A percentile compares a stretch with the other conserved stretches of the same genome.
phyloP scores from a whole-genome alignment of 1,140 invertebrate genomes.

The Neoseiulus cucumeris region DNA sequence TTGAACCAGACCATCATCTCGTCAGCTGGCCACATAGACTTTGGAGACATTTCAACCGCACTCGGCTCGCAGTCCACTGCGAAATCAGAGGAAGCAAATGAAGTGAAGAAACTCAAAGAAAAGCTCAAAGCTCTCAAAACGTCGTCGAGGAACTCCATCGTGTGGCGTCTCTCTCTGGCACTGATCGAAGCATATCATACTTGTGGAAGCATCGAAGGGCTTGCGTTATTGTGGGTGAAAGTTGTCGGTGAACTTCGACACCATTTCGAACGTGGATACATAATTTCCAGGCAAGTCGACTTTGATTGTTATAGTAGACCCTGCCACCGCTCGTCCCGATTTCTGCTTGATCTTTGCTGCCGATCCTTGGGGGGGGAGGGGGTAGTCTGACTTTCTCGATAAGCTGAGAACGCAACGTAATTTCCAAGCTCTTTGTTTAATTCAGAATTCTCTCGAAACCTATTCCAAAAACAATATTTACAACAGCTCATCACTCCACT shows the following conservation, averaged over 20 bases:
- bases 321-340: too few species aligned
- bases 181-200: conserved; percentile 52
- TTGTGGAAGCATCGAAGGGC: conserved; percentile 49
- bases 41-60: background rate
- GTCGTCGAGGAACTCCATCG: conserved; percentile 28
- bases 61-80: background rate
- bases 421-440: too few species aligned
- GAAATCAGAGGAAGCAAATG: background rate
- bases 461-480: too few species aligned
- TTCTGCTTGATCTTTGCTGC: too few species aligned
- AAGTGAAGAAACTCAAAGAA: background rate
- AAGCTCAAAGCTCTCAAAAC: background rate
- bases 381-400: too few species aligned
- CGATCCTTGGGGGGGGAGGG: too few species aligned
- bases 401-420: too few species aligned
- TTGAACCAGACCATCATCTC: background rate
- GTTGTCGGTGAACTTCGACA: conserved; percentile 70
- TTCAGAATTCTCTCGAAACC: too few species aligned
- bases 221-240: conserved; percentile 80
- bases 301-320: too few species aligned
- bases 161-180: conserved; percentile 61
- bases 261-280: conserved; percentile 58
- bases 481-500: too few species aligned
- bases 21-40: background rate
- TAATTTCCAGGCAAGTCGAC: conserved; percentile 68